Percentiles rank a stretch among this genome's conserved stretches.
Evolutionary conservation across 2,797 vertebrate genomes (phyloP).

Genomic region (Danio kyathit): DNA sequence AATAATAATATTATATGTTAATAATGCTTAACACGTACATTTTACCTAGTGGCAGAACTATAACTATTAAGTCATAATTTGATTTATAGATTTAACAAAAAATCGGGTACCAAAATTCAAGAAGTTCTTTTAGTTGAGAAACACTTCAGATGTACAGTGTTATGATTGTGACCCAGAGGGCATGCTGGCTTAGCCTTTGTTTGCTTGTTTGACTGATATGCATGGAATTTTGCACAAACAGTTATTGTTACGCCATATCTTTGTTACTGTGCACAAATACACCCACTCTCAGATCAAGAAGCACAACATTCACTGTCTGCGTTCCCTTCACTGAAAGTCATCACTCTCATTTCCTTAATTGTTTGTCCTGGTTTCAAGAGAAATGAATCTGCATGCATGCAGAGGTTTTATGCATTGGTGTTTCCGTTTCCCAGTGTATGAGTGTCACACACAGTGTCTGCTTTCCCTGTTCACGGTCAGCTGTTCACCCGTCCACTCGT

Average conservation of each 20-base stretch:
- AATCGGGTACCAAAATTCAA: not conserved
- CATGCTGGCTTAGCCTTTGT: constrained; percentile 69
- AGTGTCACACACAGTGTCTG: constrained; percentile 61
- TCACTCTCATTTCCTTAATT: not conserved
- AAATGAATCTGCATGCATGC: constrained; percentile 44
- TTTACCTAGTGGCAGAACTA: not conserved
- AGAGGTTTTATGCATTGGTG: constrained; percentile 53
- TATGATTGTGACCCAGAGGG: constrained; percentile 81
- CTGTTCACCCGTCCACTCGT: constrained; percentile 4
- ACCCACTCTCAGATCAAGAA: constrained; percentile 57
- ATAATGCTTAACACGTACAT: not conserved
- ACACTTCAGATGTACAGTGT: not conserved
- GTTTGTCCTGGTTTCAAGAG: constrained; percentile 5
- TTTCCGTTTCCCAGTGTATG: constrained; percentile 46
- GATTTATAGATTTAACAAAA: not conserved
- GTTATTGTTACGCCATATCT: constrained; percentile 54
- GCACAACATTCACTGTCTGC: constrained; percentile 50
- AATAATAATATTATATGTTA: too few species aligned
- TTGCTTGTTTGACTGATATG: constrained; percentile 71
- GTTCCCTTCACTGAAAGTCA: constrained; percentile 41
- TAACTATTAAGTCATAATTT: not conserved
- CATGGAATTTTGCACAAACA: constrained; percentile 71
- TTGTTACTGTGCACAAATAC: constrained; percentile 59
- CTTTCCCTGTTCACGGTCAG: constrained; percentile 59
- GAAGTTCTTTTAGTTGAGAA: not conserved